These are phyloP conservation scores for Latheticus oryzae DNA, from an alignment of 2,888 invertebrate species.

Conservation along the genomic window DNA sequence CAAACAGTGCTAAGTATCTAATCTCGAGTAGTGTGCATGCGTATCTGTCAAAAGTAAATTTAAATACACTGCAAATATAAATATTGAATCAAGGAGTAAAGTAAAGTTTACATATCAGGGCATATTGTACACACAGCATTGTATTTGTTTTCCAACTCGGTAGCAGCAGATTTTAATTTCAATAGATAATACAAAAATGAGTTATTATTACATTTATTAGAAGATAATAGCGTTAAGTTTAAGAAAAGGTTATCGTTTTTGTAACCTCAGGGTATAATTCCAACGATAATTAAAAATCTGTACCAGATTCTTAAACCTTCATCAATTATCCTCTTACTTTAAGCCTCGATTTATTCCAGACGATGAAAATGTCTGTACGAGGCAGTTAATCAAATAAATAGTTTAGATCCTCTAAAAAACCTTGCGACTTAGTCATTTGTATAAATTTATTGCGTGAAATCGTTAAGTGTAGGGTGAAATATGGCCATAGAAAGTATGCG, in stretches of 20 bases:
- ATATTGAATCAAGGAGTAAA: conserved; percentile 56
- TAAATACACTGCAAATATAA: conserved; percentile 59
- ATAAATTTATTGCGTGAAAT: conserved; percentile 49
- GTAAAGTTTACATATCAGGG: conserved; percentile 56
- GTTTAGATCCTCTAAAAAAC: conserved; percentile 46
- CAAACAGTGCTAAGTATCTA: conserved; percentile 55
- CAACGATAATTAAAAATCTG: too few relatives aligned
- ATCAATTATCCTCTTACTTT: too few relatives aligned
- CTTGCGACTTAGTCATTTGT: conserved; percentile 25
- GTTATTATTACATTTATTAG: conserved; percentile 38
- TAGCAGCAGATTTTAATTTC: conserved; percentile 38
- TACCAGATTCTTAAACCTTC: too few relatives aligned
- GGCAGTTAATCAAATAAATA: conserved; percentile 36
- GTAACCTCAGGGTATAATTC: conserved; percentile 24
- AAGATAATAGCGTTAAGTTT: conserved; percentile 29
- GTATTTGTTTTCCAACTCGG: conserved; percentile 49
- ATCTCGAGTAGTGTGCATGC: conserved; percentile 50
- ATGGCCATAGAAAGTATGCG: conserved; percentile 33
- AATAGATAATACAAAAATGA: conserved; percentile 21
- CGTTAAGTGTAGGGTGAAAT: conserved; percentile 48
- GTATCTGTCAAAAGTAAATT: conserved; percentile 57
- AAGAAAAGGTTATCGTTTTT: conserved; percentile 35
- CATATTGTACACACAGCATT: conserved; percentile 51
- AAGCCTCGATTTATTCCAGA: conserved; percentile 4
- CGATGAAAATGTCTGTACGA: conserved; percentile 19